These are phyloP conservation scores for Vanacampus margaritifer DNA, from an alignment of 2,113 vertebrate genomes.

Conservation along the genomic window DNA sequence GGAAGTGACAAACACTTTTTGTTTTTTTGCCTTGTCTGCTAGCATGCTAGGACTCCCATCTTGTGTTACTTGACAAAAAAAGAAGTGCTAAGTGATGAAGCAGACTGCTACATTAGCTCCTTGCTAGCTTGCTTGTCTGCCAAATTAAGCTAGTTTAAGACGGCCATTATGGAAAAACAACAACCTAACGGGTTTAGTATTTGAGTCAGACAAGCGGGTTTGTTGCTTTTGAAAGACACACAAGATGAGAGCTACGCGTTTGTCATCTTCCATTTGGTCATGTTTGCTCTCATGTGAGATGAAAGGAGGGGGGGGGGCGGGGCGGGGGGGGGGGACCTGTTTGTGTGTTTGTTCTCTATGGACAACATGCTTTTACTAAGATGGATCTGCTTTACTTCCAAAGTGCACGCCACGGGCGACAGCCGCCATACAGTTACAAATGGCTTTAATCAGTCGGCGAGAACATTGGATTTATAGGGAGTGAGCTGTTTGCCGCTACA, in stretches of 20 bases:
- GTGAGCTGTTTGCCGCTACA: not conserved
- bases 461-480: slow-evolving; percentile 17
- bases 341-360: not conserved
- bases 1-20: not conserved
- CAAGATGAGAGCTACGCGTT: not conserved
- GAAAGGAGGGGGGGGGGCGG: too few relatives aligned
- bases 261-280: not conserved
- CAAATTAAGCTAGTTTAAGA: not conserved
- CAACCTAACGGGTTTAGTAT: too few relatives aligned
- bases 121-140: not conserved
- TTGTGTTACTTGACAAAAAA: too few relatives aligned
- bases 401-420: not conserved
- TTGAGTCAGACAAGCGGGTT: not conserved
- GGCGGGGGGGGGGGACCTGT: too few relatives aligned
- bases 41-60: too few relatives aligned
- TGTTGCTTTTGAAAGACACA: not conserved
- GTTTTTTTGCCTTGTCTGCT: not conserved
- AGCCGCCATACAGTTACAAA: slow-evolving; percentile 15
- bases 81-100: too few relatives aligned
- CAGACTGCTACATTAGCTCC: not conserved
- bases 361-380: slow-evolving; percentile 2
- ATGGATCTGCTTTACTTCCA: slow-evolving; percentile 13
- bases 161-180: too few relatives aligned
- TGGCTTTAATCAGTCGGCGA: slow-evolving; percentile 14
- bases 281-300: not conserved